Base-by-base conservation (phyloP, 1,140 invertebrate species). In the Drosophila orosa region DNA sequence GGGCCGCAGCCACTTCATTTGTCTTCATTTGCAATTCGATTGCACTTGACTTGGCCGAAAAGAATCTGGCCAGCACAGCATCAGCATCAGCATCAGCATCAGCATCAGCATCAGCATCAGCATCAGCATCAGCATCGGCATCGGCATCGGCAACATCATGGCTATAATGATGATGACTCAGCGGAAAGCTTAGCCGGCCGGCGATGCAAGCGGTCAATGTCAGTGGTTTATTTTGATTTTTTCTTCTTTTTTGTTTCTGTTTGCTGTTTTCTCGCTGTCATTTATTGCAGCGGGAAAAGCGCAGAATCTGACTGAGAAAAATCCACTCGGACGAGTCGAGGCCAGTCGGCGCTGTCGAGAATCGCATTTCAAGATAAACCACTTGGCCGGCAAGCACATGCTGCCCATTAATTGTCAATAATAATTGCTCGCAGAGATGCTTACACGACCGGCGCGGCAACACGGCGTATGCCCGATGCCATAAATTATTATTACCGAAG, bases 1-100 rank as follows among this genome's bases (percentile, higher is more conserved):
- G 58, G 47, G 50, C 44, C 17, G 59, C 58, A 69, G 59, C 59
- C 71, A 76, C 60, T 76, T 45, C 71, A 85, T 74, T 85, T 74
- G 55, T 61, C 78, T 85, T 85, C 68, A 85, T 85, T 86, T 86
- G 81, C 81, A 85, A 86, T 85, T 86, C 78, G 82, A 74, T 78
- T 81, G 63, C 54, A 79, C 69, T 74, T 74, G 71, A 65, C 72
- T 74, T 65, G 71, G 42, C 71, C 72, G 25, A 74, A 74, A 74
- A 74, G 59, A 74, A 74, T 57, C 59, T 74, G 50, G 44, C 50
- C 35, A 72, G 58, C 33, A 42, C 58, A 45, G 68, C 54, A 40
- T 37, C 52, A 17, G 31, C 13, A 19, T 15, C 27, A 31, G 15
- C 19, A 19, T n/a, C n/a, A n/a, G n/a, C n/a, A n/a, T n/a, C n/a